Evolutionary conservation across 2,113 vertebrate genomes (phyloP).

Genomic region (Alces alces): DNA sequence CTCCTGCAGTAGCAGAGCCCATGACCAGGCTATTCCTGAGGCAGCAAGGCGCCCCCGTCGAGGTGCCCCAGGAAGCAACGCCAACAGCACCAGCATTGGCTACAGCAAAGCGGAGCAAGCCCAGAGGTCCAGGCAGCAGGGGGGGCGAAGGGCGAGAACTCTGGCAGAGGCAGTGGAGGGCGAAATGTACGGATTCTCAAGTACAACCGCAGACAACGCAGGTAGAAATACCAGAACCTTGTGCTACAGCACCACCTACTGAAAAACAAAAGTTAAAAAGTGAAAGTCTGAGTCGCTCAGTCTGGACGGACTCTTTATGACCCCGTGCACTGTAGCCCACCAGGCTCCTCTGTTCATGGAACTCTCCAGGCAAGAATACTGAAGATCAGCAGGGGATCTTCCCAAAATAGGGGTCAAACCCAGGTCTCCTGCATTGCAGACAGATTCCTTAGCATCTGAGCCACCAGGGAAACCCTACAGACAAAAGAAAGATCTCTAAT

Average conservation of each 20-base stretch:
- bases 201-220: neutral
- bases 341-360: neutral
- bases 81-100: neutral
- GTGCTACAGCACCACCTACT: neutral
- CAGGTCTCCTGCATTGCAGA: neutral
- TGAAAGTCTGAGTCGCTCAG: neutral
- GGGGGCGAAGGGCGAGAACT: neutral
- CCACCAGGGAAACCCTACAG: neutral
- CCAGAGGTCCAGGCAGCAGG: neutral
- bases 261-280: neutral
- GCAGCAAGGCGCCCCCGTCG: neutral
- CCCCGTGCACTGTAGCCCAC: neutral
- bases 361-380: neutral
- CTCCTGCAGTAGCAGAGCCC: neutral
- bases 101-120: neutral
- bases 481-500: neutral
- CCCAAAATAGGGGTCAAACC: neutral
- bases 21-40: neutral
- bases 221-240: neutral
- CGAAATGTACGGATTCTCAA: accelerated
- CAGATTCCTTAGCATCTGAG: neutral
- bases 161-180: neutral
- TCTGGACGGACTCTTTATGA: neutral
- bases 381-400: neutral
- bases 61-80: neutral